These are phyloP conservation scores for Drosophila virilis DNA, from an alignment of 1,140 invertebrate genomes.

Conservation along the genomic window DNA sequence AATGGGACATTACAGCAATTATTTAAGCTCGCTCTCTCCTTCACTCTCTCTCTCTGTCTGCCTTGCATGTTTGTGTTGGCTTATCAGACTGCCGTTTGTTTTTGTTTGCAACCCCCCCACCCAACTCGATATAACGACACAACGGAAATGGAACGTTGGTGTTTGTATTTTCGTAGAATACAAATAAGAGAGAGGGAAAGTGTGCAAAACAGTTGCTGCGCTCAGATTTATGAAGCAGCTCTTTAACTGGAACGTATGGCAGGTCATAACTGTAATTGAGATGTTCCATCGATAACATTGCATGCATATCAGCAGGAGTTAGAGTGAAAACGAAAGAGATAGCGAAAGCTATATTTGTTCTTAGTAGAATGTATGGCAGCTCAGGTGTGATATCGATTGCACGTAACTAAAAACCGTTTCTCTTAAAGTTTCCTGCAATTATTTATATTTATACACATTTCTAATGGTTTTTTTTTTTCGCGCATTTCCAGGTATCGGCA, in stretches of 20 bases:
- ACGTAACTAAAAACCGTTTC: background rate
- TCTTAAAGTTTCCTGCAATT: background rate
- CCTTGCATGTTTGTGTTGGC: background rate
- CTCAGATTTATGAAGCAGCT: background rate
- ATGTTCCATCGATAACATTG: slow-evolving; percentile 14
- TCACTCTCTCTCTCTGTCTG: background rate
- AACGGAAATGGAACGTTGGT: slow-evolving; percentile 20
- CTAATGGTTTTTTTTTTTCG: background rate
- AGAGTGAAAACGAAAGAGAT: background rate
- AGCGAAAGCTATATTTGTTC: background rate
- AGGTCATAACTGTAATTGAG: slow-evolving; percentile 16
- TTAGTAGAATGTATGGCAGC: background rate
- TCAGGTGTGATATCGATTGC: background rate
- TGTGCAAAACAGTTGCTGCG: background rate
- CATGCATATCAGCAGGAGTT: background rate
- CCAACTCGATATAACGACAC: background rate
- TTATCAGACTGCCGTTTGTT: slow-evolving; percentile 11
- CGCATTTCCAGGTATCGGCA: slow-evolving; percentile 86
- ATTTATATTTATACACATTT: background rate
- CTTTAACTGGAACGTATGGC: slow-evolving; percentile 15
- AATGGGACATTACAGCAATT: slow-evolving; percentile 1
- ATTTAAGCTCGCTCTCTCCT: background rate
- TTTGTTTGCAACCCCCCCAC: slow-evolving; percentile 26
- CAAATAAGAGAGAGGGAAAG: background rate
- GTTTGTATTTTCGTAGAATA: background rate